phyloP scores from a whole-genome alignment of 2,888 invertebrate genomes.

The Tipula unca region DNA sequence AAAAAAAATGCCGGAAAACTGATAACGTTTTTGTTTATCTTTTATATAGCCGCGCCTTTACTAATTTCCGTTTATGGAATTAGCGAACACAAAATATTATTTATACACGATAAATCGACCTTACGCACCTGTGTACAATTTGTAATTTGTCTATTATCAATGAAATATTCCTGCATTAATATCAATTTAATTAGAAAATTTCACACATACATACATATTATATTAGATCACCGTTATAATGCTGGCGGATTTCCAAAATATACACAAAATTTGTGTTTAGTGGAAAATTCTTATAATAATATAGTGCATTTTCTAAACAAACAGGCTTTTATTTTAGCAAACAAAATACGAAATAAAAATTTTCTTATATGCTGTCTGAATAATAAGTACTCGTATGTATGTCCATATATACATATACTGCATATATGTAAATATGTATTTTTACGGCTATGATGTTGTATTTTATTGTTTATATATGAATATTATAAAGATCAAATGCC shows the following conservation, averaged over 20 bases:
- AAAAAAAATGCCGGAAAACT: too few relatives aligned
- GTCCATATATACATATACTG: not conserved
- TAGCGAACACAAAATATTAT: too few relatives aligned
- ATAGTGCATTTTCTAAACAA: not conserved
- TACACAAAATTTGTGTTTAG: not conserved
- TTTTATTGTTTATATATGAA: not conserved
- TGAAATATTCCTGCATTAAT: too few relatives aligned
- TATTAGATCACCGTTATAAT: not conserved
- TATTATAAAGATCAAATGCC: not conserved
- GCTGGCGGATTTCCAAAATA: not conserved
- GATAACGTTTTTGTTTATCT: too few relatives aligned
- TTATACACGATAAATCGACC: not conserved
- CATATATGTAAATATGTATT: not conserved
- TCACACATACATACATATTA: not conserved
- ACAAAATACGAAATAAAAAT: too few relatives aligned
- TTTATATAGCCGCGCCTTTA: too few relatives aligned
- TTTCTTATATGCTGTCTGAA: too few relatives aligned
- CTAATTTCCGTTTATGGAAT: too few relatives aligned
- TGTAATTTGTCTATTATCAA: not conserved
- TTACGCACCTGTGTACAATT: not conserved
- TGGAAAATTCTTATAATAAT: not conserved
- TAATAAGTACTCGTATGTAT: too few relatives aligned
- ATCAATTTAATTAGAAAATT: not conserved
- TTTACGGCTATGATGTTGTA: not conserved
- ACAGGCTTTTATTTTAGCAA: not conserved